phyloP scores from a whole-genome alignment of 2,113 vertebrate genomes.

The Megaptera novaeangliae region DNA sequence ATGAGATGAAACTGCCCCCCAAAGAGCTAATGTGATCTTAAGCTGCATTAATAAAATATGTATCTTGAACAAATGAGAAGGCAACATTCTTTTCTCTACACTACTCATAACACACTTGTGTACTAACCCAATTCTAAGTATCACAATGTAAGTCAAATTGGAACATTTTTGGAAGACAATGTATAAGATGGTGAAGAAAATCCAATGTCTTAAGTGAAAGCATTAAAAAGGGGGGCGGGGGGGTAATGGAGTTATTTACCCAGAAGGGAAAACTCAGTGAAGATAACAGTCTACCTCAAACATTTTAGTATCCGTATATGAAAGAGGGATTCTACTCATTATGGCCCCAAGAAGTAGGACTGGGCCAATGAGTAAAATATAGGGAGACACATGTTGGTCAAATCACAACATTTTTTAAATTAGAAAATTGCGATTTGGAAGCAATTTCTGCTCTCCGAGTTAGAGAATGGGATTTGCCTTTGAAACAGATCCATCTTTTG shows the following conservation, averaged over 20 bases:
- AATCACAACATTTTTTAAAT: neutral
- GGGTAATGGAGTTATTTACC: neutral
- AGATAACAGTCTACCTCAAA: neutral
- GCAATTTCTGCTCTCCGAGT: neutral
- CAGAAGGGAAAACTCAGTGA: neutral
- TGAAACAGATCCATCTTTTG: neutral
- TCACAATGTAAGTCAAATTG: constrained; percentile 8
- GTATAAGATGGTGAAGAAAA: neutral
- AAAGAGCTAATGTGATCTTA: constrained; percentile 4
- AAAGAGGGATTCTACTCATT: neutral
- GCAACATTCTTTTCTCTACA: neutral
- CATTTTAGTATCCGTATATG: neutral
- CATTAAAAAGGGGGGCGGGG: neutral
- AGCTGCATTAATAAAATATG: constrained; percentile 22
- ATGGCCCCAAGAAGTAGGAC: neutral
- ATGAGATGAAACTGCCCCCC: neutral
- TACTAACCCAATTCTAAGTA: constrained; percentile 28
- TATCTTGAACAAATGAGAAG: constrained; percentile 30
- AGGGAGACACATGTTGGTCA: neutral
- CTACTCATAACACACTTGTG: neutral
- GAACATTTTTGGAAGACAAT: neutral
- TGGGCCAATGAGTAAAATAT: neutral
- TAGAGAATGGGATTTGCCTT: neutral
- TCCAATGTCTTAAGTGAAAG: neutral
- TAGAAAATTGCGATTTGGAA: neutral